phyloP scores from a whole-genome alignment of 2,888 invertebrate genomes.

The Parnassius orleans region DNA sequence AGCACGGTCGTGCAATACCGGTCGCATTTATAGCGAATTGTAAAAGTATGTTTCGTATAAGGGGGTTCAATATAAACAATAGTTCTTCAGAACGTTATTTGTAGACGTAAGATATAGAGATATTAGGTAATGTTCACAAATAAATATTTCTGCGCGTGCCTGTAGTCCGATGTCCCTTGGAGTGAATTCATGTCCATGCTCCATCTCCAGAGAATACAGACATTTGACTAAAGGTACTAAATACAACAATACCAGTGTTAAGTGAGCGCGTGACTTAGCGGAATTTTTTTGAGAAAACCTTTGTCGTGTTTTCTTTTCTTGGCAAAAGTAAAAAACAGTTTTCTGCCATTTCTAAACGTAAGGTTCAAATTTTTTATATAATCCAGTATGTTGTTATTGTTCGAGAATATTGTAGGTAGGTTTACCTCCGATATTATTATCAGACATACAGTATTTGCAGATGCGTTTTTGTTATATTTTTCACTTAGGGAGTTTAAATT shows the following conservation, averaged over 20 bases:
- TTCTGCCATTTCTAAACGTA: slow-evolving; percentile 55
- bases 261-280: slow-evolving; percentile 40
- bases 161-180: not conserved
- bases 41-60: slow-evolving; percentile 49
- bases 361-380: slow-evolving; percentile 62
- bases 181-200: not conserved
- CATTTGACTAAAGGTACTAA: slow-evolving; percentile 1
- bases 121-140: slow-evolving; percentile 44
- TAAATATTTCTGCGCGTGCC: slow-evolving; percentile 18
- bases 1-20: slow-evolving; percentile 40
- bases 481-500: slow-evolving; percentile 58
- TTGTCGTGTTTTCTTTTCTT: slow-evolving; percentile 43
- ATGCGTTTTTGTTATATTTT: slow-evolving; percentile 62
- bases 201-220: not conserved
- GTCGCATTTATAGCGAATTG: slow-evolving; percentile 58
- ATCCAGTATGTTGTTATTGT: slow-evolving; percentile 64
- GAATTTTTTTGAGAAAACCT: slow-evolving; percentile 43
- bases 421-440: slow-evolving; percentile 54
- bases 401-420: slow-evolving; percentile 54
- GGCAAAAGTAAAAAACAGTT: slow-evolving; percentile 38
- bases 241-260: slow-evolving; percentile 26
- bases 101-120: slow-evolving; percentile 60
- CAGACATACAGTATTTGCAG: slow-evolving; percentile 57
- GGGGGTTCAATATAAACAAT: slow-evolving; percentile 45
- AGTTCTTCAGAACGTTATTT: slow-evolving; percentile 56